Evolutionary conservation across 2,797 vertebrate species (phyloP).

Genomic region (Gallinago solitaria): DNA sequence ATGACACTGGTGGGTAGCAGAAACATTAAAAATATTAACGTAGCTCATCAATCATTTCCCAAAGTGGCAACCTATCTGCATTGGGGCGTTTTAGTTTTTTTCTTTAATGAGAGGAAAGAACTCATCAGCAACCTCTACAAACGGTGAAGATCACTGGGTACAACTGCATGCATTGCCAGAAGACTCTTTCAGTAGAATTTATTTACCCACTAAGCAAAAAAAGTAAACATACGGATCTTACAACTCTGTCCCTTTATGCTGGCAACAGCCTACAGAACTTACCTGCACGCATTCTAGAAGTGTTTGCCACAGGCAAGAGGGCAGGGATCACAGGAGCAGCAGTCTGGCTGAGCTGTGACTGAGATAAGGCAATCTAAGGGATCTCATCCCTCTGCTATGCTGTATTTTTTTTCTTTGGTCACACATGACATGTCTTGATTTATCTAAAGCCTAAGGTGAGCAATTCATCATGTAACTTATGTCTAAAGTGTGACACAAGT

Average conservation of each 20-base stretch:
- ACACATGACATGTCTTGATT: not conserved
- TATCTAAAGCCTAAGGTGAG: not conserved
- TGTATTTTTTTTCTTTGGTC: not conserved
- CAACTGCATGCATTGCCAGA: not conserved
- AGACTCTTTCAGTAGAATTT: not conserved
- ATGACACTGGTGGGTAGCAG: not conserved
- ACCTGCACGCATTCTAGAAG: not conserved
- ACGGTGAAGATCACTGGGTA: not conserved
- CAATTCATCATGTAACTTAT: not conserved
- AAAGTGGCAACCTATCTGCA: not conserved
- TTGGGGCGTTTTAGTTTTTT: rapidly evolving
- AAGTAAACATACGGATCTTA: not conserved
- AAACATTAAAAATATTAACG: not conserved
- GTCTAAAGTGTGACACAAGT: not conserved
- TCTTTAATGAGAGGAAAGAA: not conserved
- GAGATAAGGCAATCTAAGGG: not conserved
- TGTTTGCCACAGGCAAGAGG: not conserved
- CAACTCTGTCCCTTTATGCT: not conserved
- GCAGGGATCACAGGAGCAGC: not conserved
- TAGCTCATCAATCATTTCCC: not conserved
- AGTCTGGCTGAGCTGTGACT: not conserved
- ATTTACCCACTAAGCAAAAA: not conserved
- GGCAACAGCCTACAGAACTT: not conserved
- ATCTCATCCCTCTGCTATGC: not conserved
- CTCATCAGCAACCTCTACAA: not conserved